Conservation (phyloP, 2,797 vertebrate species). For the Clamator glandarius region DNA sequence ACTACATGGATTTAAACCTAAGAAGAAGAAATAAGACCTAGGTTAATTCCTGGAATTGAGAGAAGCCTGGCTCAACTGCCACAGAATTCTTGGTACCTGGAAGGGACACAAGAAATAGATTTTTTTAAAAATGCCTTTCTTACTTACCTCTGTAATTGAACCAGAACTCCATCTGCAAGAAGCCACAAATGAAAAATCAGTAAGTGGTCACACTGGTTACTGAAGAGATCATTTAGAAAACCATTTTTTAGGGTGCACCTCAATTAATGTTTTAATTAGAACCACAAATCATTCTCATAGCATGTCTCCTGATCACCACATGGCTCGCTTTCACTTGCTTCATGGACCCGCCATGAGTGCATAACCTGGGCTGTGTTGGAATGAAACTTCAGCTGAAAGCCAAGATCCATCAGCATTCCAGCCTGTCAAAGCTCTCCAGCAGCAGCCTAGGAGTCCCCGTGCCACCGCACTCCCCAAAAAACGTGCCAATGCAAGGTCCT, state of each 20-base stretch:
- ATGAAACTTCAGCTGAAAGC: not conserved
- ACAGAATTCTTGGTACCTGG: not conserved
- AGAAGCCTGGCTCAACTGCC: not conserved
- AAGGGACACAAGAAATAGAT: not conserved
- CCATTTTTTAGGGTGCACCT: not conserved
- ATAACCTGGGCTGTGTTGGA: not conserved
- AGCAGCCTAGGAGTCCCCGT: not conserved
- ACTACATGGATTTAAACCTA: conserved; percentile 81
- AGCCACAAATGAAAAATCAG: not conserved
- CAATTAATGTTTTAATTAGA: not conserved
- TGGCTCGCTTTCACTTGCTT: not conserved
- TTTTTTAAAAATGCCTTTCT: not conserved
- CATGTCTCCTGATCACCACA: not conserved
- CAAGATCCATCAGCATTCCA: not conserved
- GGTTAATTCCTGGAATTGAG: not conserved
- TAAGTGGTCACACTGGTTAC: not conserved
- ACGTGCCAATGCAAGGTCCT: rapidly evolving
- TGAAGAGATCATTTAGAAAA: not conserved
- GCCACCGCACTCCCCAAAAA: too few species aligned
- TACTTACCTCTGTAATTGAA: conserved; percentile 64
- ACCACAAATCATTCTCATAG: not conserved
- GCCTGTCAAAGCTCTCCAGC: not conserved
- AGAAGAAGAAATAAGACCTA: not conserved
- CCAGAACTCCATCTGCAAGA: conserved; percentile 72
- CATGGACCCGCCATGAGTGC: not conserved